Percentiles rank a stretch among this genome's conserved stretches.
Evolutionary conservation across 2,797 vertebrate genomes (phyloP).

Genomic region (Perodicticus potto): DNA sequence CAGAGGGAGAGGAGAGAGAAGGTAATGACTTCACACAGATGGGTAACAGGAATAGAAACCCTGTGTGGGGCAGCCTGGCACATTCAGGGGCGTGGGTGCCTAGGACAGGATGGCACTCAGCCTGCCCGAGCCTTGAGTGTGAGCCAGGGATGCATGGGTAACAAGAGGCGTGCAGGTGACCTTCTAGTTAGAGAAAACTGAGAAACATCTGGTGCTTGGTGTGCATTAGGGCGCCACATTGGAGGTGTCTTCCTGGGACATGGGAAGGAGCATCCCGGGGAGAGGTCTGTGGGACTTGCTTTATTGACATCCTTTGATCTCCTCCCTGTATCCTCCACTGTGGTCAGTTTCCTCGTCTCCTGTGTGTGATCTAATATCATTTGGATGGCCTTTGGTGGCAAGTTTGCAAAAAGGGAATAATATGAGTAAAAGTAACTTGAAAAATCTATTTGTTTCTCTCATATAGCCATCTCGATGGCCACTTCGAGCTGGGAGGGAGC

Average conservation of each 20-base stretch:
- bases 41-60: not conserved
- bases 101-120: rapidly evolving
- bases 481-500: not conserved
- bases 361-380: not conserved
- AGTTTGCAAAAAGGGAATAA: not conserved
- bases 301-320: not conserved
- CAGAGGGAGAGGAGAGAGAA: not conserved
- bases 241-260: not conserved
- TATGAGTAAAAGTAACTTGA: not conserved
- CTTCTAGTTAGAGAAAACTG: not conserved
- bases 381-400: not conserved
- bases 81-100: rapidly evolving
- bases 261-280: rapidly evolving
- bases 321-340: rapidly evolving
- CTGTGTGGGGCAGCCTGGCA: rapidly evolving
- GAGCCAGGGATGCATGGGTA: rapidly evolving
- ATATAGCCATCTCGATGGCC: not conserved
- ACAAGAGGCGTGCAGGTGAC: not conserved
- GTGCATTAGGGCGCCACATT: rapidly evolving
- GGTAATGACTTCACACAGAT: not conserved
- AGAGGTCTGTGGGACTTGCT: rapidly evolving
- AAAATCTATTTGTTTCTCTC: not conserved
- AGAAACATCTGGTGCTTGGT: not conserved
- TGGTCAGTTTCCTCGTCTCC: not conserved
- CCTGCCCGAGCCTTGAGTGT: rapidly evolving